Evolutionary conservation across 2,888 invertebrate genomes (phyloP).

Genomic region (Trachelus tabidus): DNA sequence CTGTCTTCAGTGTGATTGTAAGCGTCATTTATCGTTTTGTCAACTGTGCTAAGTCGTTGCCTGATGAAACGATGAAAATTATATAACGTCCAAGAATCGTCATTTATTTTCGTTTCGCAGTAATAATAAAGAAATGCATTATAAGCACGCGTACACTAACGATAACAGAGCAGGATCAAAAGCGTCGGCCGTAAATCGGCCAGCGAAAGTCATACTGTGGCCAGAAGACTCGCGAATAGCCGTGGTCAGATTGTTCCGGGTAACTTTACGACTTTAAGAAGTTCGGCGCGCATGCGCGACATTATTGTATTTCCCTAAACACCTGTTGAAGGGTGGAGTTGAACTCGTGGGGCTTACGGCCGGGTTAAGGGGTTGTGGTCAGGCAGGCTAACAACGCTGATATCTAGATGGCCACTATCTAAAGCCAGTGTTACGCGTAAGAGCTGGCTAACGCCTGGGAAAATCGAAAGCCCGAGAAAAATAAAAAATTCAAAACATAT

Average conservation of each 20-base stretch:
- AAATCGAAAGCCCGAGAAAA: neutral
- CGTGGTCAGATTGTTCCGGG: constrained; percentile 37
- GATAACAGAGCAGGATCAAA: neutral
- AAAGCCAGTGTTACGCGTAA: neutral
- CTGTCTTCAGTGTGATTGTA: neutral
- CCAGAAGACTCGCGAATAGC: constrained; percentile 9
- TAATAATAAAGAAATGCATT: neutral
- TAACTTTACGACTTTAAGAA: constrained; percentile 57
- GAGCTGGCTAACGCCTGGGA: neutral
- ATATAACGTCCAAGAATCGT: neutral
- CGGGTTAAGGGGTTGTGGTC: constrained; percentile 62
- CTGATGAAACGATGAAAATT: neutral
- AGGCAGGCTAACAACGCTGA: constrained; percentile 57
- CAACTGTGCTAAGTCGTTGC: neutral
- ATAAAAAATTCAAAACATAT: neutral
- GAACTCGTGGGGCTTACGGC: constrained; percentile 58
- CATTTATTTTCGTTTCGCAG: neutral
- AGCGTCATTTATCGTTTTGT: neutral
- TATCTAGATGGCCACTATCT: constrained; percentile 36
- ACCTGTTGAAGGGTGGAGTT: constrained; percentile 65
- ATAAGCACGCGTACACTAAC: neutral
- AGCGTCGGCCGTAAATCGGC: neutral
- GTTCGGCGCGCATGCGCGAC: constrained; percentile 62
- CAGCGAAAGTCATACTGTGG: neutral
- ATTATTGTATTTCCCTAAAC: constrained; percentile 66